Base-by-base conservation (phyloP, 1,140 invertebrate genomes). In the Zophobas atratus region DNA sequence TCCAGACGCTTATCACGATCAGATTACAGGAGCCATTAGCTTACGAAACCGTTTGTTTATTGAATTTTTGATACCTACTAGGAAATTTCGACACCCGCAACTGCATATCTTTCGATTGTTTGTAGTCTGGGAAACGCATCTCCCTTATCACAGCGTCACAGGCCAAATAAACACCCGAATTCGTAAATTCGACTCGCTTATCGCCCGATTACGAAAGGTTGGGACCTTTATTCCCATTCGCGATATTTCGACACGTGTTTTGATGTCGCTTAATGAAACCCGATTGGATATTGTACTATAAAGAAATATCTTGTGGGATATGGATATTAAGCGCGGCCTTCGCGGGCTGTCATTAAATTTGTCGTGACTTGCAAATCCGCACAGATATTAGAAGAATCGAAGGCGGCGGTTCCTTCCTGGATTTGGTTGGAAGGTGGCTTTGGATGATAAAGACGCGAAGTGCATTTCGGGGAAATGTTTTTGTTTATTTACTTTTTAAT, bases 401-500 rank as follows among this genome's bases (percentile, higher is more conserved):
- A 20, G 20, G 20, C 20, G 20, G n/a, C 49, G 49, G 49, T 51
- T 51, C 49, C 49, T 51, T 51, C 49, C 49, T 51, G 4, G n/a
- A 51, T 6, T 6, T 51, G 4, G 20, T 20, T 51, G 20, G 4
- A 51, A 20, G 20, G 20, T 20, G 20, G 20, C 20, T 46, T 46
- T 46, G 43, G 43, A 55, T 55, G 32, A 8, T 35, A 60, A 60
- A 46, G 43, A 46, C 43, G 8, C 43, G 60, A 67, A 41, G 5
- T 43, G 38, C 39, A 67, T 1, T 67, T 43, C n/a, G 8, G 38
- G 20, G 20, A 67, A 43, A 41, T 43, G 39, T 32, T 67, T 2
- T 41, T 63, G 33, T 63, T 63, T 67, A 43, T 67, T 67, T 67
- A 67, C 60, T 67, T 67, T 63, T 67, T 67, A 67, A 67, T 67